Evolutionary conservation across 64 coral and sea anemone species (phyloP).

Genomic region (Porites australiensis): DNA sequence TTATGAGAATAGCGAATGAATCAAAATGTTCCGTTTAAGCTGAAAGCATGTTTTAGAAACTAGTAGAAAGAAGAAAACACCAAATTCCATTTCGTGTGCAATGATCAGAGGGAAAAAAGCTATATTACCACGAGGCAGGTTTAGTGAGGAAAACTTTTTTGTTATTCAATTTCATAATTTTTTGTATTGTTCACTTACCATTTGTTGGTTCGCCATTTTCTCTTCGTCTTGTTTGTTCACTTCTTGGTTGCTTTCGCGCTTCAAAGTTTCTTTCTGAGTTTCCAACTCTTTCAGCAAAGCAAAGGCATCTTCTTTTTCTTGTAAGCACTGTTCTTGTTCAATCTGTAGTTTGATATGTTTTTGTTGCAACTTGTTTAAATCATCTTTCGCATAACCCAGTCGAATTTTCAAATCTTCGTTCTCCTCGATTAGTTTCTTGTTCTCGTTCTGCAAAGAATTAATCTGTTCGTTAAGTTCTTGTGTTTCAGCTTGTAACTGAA

Average conservation of each 20-base stretch:
- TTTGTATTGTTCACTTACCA: not conserved
- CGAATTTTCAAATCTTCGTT: conserved; percentile 78
- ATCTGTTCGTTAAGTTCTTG: conserved; percentile 69
- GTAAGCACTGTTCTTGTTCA: conserved; percentile 70
- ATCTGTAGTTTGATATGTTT: conserved; percentile 71
- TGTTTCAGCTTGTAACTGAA: conserved; percentile 81
- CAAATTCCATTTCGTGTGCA: too few relatives aligned
- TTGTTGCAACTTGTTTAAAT: conserved; percentile 76
- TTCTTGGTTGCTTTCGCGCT: not conserved
- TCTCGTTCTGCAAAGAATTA: conserved; percentile 50
- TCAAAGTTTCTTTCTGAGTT: not conserved
- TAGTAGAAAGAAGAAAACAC: too few relatives aligned
- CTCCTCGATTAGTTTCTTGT: conserved; percentile 41
- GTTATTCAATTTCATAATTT: too few relatives aligned
- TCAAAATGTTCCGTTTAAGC: too few relatives aligned
- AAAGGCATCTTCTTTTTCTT: conserved; percentile 55
- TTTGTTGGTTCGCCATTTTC: not conserved
- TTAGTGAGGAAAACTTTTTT: too few relatives aligned
- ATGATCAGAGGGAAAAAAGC: too few relatives aligned
- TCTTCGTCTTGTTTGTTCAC: not conserved
- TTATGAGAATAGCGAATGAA: too few relatives aligned
- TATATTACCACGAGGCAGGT: too few relatives aligned
- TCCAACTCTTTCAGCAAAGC: conserved; percentile 69
- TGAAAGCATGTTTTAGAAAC: too few relatives aligned
- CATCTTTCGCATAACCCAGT: conserved; percentile 63